Evolutionary conservation across 2,888 invertebrate genomes (phyloP).

Genomic region (Lymantria dispar): DNA sequence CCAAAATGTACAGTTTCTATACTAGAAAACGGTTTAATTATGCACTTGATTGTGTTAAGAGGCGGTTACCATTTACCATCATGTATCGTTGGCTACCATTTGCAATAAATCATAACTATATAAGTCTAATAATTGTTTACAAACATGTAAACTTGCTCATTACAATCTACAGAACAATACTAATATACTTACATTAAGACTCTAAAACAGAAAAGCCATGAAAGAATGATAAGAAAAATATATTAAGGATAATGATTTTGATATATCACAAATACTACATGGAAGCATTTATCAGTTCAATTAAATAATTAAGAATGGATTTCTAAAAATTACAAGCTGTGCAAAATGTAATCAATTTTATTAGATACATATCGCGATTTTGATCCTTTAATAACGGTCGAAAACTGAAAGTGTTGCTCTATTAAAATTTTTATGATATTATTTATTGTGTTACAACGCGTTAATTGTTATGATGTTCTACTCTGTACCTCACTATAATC

Average conservation of each 20-base stretch:
- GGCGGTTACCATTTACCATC: too few relatives aligned
- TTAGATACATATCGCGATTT: conserved; percentile 15
- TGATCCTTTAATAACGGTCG: conserved; percentile 4
- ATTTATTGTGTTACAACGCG: neutral
- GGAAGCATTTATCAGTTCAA: conserved; percentile 51
- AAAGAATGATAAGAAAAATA: conserved; percentile 48
- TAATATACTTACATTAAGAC: conserved; percentile 55
- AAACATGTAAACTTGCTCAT: neutral
- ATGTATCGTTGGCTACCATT: too few relatives aligned
- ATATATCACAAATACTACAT: conserved; percentile 72
- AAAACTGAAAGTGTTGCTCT: neutral
- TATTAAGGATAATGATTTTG: conserved; percentile 56
- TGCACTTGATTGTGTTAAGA: too few relatives aligned
- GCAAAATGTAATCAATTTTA: conserved; percentile 14
- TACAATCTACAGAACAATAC: conserved; percentile 6
- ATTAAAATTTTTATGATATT: neutral
- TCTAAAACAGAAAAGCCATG: conserved; percentile 73
- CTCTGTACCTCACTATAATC: conserved; percentile 74
- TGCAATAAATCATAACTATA: too few relatives aligned
- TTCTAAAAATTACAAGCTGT: conserved; percentile 18
- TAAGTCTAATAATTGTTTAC: too few relatives aligned
- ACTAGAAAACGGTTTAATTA: too few relatives aligned
- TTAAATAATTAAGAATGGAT: conserved; percentile 6
- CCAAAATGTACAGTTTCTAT: too few relatives aligned
- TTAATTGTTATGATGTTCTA: conserved; percentile 33